Conservation (phyloP, 2,888 invertebrate genomes). For the Drosophila quinaria region DNA sequence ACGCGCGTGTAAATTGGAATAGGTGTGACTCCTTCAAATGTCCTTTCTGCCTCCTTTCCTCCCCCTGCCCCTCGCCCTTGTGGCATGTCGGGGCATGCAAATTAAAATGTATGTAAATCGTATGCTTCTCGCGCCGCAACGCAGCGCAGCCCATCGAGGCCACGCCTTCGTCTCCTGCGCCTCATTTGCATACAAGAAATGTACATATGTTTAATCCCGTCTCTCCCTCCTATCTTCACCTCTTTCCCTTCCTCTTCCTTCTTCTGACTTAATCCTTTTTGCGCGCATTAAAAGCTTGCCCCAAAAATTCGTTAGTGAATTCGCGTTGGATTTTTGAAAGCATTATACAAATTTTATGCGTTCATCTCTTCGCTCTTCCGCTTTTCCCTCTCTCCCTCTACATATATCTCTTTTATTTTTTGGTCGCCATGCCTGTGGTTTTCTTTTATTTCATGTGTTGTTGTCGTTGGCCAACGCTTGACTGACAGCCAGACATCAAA, state of each 20-base stretch:
- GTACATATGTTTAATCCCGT: slow-evolving; percentile 57
- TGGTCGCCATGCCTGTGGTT: slow-evolving; percentile 62
- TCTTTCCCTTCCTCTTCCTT: background rate
- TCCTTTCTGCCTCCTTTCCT: background rate
- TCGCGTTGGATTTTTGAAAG: slow-evolving; percentile 52
- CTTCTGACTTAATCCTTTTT: slow-evolving; percentile 67
- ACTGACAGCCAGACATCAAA: slow-evolving; percentile 76
- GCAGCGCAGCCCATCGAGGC: slow-evolving; percentile 1
- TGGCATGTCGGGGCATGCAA: slow-evolving; percentile 56
- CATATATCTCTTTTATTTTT: slow-evolving; percentile 53
- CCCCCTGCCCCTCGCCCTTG: background rate
- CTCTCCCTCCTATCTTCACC: background rate
- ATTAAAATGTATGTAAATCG: slow-evolving; percentile 76
- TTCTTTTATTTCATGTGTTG: slow-evolving; percentile 15
- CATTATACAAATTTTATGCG: slow-evolving; percentile 68
- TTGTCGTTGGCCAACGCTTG: slow-evolving; percentile 49
- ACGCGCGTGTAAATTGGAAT: slow-evolving; percentile 68
- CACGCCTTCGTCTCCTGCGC: slow-evolving; percentile 51
- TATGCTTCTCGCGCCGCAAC: slow-evolving; percentile 58
- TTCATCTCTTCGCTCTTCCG: slow-evolving; percentile 8
- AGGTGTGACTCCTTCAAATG: slow-evolving; percentile 48
- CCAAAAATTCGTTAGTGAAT: slow-evolving; percentile 56
- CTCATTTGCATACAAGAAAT: slow-evolving; percentile 63
- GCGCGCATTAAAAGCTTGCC: slow-evolving; percentile 72
- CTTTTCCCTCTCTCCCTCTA: background rate